Conservation (phyloP, 2,113 vertebrate species). For the Melanocharis versteri region DNA sequence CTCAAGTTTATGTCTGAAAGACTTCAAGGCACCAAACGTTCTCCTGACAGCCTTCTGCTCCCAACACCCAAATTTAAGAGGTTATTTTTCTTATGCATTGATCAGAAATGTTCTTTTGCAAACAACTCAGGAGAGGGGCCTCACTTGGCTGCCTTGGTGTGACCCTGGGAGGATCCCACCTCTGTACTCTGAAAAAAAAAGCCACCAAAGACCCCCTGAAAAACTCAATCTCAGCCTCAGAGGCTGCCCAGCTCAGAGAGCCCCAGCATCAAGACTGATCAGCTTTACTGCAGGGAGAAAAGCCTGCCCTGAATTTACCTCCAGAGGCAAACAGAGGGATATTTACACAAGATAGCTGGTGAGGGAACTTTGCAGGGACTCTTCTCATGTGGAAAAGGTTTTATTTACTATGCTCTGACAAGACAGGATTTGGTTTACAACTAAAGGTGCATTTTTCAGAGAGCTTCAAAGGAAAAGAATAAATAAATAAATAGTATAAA, state of each 20-base stretch:
- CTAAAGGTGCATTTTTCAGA: background rate
- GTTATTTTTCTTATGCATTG: background rate
- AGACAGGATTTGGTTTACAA: constrained; percentile 19
- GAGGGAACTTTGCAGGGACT: background rate
- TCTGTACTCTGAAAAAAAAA: background rate
- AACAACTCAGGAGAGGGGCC: background rate
- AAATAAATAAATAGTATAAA: background rate
- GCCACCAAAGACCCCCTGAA: background rate
- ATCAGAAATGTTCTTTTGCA: background rate
- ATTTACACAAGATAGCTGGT: constrained; percentile 12
- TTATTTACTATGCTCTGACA: constrained; percentile 6
- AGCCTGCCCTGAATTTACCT: background rate
- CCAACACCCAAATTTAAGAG: background rate
- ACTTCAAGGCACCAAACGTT: background rate
- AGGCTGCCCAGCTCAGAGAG: background rate
- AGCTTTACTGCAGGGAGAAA: background rate
- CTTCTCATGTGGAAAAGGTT: background rate
- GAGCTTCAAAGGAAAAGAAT: constrained; percentile 22
- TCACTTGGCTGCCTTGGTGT: background rate
- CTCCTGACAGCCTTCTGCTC: background rate
- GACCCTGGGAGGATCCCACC: background rate
- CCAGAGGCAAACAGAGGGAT: background rate
- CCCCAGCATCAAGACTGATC: fast-evolving
- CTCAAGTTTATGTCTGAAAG: background rate
- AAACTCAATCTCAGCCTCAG: background rate